These are phyloP conservation scores for Ophion obscuratus DNA, from an alignment of 2,888 invertebrate species.

Conservation along the genomic window DNA sequence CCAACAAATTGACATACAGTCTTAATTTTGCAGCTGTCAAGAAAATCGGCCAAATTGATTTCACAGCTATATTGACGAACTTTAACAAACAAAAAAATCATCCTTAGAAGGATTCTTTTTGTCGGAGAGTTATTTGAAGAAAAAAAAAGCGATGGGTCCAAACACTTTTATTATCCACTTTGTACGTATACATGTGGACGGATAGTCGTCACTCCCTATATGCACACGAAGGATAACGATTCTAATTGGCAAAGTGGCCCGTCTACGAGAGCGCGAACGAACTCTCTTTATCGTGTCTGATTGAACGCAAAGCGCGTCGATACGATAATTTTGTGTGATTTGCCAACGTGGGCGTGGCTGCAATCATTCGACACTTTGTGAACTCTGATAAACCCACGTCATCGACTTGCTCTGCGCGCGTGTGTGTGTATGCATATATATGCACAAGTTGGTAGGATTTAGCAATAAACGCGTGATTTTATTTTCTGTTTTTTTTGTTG, in stretches of 20 bases:
- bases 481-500: conserved; percentile 7
- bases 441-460: neutral
- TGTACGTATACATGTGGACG: no score
- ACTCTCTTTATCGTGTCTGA: conserved; percentile 41
- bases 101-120: no score
- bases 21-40: no score
- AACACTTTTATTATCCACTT: no score
- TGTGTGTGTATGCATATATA: neutral
- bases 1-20: no score
- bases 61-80: no score
- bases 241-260: conserved; percentile 50
- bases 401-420: conserved; percentile 12
- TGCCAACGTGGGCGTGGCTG: conserved; percentile 51
- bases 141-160: no score
- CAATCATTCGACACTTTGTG: conserved; percentile 52
- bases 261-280: conserved; percentile 24
- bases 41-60: no score
- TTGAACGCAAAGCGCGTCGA: conserved; percentile 54
- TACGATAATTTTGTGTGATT: conserved; percentile 58
- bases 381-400: conserved; percentile 57
- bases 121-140: no score
- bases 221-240: conserved; percentile 38
- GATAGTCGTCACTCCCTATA: conserved; percentile 25
- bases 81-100: no score
- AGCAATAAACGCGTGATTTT: neutral